Evolutionary conservation across 2,797 vertebrate genomes (phyloP).

Genomic region (Lithobates pipiens): DNA sequence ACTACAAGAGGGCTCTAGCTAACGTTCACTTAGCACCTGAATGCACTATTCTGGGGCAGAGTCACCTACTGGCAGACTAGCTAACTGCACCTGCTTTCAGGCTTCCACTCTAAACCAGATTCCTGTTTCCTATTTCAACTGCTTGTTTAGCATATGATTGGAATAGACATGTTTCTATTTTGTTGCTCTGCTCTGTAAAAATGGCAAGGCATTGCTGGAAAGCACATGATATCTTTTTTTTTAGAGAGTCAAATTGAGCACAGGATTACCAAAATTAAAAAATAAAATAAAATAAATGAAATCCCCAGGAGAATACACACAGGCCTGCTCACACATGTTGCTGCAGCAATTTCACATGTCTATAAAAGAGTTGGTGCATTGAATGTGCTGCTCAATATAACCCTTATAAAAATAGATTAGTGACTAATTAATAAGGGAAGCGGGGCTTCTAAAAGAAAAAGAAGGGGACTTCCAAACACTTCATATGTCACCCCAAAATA

Average conservation of each 20-base stretch:
- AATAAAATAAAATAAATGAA: conserved; percentile 20
- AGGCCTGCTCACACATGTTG: conserved; percentile 30
- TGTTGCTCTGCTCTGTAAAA: conserved; percentile 24
- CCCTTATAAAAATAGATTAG: conserved; percentile 46
- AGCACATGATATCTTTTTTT: conserved; percentile 46
- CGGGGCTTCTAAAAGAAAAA: conserved; percentile 40
- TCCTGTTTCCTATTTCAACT: neutral
- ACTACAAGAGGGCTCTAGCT: too few species aligned
- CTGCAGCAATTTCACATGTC: conserved; percentile 49
- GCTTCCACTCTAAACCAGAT: conserved; percentile 2
- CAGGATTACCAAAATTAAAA: conserved; percentile 43
- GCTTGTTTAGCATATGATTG: conserved; percentile 3
- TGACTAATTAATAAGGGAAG: conserved; percentile 56
- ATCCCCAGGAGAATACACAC: conserved; percentile 28
- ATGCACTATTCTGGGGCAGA: too few species aligned
- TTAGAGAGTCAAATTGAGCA: conserved; percentile 37
- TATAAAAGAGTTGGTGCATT: conserved; percentile 39
- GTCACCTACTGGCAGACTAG: too few species aligned
- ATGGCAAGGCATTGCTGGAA: conserved; percentile 36
- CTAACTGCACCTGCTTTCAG: neutral
- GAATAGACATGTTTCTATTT: conserved; percentile 28
- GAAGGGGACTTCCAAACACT: conserved; percentile 28
- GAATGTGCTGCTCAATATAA: neutral
- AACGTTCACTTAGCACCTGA: too few species aligned
- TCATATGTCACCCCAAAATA: neutral